Conservation (phyloP, 2,797 vertebrate genomes). For the Tragelaphus oryx region DNA sequence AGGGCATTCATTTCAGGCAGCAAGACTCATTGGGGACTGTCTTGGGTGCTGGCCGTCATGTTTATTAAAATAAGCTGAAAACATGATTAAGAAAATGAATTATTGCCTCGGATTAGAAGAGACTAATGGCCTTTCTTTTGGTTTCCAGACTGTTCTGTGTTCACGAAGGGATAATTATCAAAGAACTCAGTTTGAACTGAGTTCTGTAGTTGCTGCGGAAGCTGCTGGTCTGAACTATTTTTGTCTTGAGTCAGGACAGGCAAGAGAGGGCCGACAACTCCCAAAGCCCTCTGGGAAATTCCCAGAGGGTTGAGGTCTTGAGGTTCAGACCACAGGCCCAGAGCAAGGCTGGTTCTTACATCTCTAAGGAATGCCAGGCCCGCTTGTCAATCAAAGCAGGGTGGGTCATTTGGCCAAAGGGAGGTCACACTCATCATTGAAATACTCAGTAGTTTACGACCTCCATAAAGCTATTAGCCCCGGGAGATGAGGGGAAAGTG, state of each 20-base stretch:
- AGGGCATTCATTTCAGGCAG: not conserved
- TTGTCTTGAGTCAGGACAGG: not conserved
- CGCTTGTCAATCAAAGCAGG: constrained; percentile 60
- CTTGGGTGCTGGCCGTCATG: not conserved
- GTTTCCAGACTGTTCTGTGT: not conserved
- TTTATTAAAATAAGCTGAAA: not conserved
- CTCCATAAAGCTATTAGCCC: constrained; percentile 69
- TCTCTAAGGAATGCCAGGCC: not conserved
- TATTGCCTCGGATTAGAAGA: not conserved
- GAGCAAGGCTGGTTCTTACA: not conserved
- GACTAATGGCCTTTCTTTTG: not conserved
- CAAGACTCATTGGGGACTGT: accelerated
- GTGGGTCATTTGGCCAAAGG: constrained; percentile 48
- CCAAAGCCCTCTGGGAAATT: not conserved
- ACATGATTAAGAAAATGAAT: not conserved
- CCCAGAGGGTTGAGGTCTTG: not conserved
- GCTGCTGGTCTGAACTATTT: not conserved
- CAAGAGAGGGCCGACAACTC: not conserved
- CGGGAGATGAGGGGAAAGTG: constrained; percentile 39
- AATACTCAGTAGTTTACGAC: constrained; percentile 70
- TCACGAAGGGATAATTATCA: not conserved
- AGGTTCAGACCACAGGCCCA: not conserved
- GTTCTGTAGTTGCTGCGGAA: not conserved
- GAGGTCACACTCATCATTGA: constrained; percentile 62
- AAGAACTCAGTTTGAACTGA: not conserved